Evolutionary conservation across 2,113 vertebrate species (phyloP), one percentile per base, ranked within the genome.

Genomic region (Paramormyrops kingsleyae): DNA sequence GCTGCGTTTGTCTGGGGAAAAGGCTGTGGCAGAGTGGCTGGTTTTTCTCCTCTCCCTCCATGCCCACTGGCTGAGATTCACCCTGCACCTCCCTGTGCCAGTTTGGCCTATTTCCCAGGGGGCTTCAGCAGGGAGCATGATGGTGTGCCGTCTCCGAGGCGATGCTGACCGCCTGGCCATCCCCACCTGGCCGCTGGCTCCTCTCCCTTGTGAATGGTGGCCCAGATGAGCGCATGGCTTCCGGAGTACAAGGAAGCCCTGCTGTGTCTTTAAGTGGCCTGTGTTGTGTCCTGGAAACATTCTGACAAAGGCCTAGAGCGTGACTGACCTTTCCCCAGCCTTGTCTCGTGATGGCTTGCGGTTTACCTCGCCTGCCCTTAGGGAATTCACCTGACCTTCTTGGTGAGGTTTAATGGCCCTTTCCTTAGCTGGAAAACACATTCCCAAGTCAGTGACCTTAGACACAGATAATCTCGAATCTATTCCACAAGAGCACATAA

Each of bases 381-480:
- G 85, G 21, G 83, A 47, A 86, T 86, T 86, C 47, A 49, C 24
- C 83, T 86, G 83, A 49, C 83, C 49, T 53, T 87, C 31, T 53
- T 35, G 47, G 9, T 35, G 49, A 39, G 49, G 19, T 19, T 87
- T 27, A 39, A 87, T 39, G 49, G 27, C 27, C n/a, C 47, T 19
- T 53, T 56, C 27, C 17, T 87, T 27, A 31, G 19, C 39, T 84
- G 42, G 24, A 84, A 46, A 84, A 84, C 39, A 84, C 42, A 84
- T 46, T 84, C 80, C 70, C 35, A 46, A 46, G 10, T 84, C 80
- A 47, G 21, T 84, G 80, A 84, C 42, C 80, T 84, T 84, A 84
- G 9, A 21, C 80, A 84, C 24, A 47, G 44, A 84, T 84, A 12
- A 39, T 47, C 17, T 84, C 2, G 44, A 44, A 84, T 84, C 39